Base-by-base conservation (phyloP, 2,113 vertebrate species). In the Pontoporia blainvillei region DNA sequence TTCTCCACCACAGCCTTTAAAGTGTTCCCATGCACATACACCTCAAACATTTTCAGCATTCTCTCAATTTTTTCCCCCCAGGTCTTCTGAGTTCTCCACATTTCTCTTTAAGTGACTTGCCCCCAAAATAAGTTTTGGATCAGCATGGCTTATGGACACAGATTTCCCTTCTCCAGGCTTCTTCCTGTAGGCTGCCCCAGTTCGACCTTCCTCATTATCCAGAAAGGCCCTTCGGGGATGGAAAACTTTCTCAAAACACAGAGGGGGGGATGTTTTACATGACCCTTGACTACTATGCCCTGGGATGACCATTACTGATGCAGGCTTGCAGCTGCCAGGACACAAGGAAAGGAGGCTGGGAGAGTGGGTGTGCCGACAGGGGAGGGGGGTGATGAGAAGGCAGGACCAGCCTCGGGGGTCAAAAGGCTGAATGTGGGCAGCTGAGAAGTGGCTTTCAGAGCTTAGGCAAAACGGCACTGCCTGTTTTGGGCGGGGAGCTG, bases 171-270 rank as follows among this genome's bases (percentile, higher is more conserved):
- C 67, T 41, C 75, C 69, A 39, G 86, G 36, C 18, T 96, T 91
- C 89, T 93, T 97, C 83, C 82, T 91, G 59, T 54, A 54, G 31
- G 21, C 34, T 66, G 39, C 29, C 39, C 67, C 71, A 72, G 23
- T 17, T 69, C 29, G 34, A 95, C 88, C 76, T 93, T 94, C 86
- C 78, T 96, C 52, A 46, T 96, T 94, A 96, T 46, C 67, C 10
- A 81, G 62, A 96, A 93, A 75, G 72, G 59, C 20, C 81, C 73
- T 93, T 25, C 61, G 88, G 86, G 94, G 72, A 64, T 72, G 54
- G 52, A 91, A 96, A 96, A 62, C 27, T 72, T 86, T 90, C 72
- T 96, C 81, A 86, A 90, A 91, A 96, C 41, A 72, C 91, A 91
- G 86, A 94, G 23, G 18, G 52, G 52, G 34, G 6, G 67, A 69